Evolutionary conservation across 2,113 vertebrate species (phyloP).

Genomic region (Elgaria multicarinata): DNA sequence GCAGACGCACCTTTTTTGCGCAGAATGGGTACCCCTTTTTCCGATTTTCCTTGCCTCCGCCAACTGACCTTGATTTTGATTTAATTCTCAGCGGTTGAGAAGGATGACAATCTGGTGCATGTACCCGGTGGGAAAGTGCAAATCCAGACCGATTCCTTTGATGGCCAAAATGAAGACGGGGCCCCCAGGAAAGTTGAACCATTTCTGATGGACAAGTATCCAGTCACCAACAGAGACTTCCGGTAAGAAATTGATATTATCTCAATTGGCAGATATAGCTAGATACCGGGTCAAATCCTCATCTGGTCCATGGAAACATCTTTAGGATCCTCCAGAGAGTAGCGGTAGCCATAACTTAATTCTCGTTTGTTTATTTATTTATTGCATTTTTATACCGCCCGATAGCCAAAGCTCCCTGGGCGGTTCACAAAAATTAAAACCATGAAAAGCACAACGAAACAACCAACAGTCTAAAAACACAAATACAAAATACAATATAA

Average conservation of each 20-base stretch:
- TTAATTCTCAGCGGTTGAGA: background rate
- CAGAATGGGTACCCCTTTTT: rapidly evolving
- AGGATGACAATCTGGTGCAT: constrained; percentile 73
- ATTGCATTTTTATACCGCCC: too few species aligned
- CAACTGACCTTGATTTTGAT: rapidly evolving
- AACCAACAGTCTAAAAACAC: too few species aligned
- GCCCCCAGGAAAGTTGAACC: constrained; percentile 76
- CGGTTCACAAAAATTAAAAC: too few species aligned
- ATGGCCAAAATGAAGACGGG: constrained; percentile 81
- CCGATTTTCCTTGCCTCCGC: rapidly evolving
- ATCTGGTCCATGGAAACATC: too few species aligned
- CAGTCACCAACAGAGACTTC: constrained; percentile 90
- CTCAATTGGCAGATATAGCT: too few species aligned
- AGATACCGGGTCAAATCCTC: too few species aligned
- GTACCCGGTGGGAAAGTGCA: constrained; percentile 83
- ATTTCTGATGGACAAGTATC: constrained; percentile 85
- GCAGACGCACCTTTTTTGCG: rapidly evolving
- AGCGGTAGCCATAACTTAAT: too few species aligned
- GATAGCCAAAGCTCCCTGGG: too few species aligned
- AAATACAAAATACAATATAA: too few species aligned
- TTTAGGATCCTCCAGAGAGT: too few species aligned
- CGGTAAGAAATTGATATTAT: constrained; percentile 79
- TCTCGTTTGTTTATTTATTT: too few species aligned
- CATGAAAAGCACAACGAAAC: too few species aligned
- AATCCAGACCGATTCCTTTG: constrained; percentile 82